These are phyloP conservation scores for Habroteleia sp. DNA, from an alignment of 2,888 invertebrate genomes.

Conservation along the genomic window DNA sequence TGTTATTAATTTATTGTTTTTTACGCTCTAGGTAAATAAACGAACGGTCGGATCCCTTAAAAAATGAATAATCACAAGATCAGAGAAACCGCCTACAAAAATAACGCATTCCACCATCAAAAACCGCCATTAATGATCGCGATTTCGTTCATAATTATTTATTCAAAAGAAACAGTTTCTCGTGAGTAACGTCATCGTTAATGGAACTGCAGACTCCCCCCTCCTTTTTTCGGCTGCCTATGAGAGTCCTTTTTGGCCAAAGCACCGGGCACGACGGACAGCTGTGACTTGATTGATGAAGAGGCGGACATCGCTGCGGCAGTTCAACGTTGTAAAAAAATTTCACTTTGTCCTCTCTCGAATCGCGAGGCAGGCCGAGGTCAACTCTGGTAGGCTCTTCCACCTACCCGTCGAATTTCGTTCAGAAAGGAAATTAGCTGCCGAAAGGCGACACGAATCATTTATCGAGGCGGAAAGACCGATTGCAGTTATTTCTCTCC, in stretches of 20 bases:
- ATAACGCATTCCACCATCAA: slow-evolving; percentile 22
- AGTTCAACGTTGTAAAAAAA: slow-evolving; percentile 51
- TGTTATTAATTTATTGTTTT: no score
- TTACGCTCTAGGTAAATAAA: not conserved
- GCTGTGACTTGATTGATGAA: slow-evolving; percentile 66
- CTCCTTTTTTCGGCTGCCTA: slow-evolving; percentile 54
- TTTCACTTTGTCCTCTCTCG: slow-evolving; percentile 58
- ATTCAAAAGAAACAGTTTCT: slow-evolving; percentile 57
- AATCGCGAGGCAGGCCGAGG: slow-evolving; percentile 54
- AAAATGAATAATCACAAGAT: slow-evolving; percentile 2
- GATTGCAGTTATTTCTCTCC: no score
- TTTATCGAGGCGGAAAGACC: slow-evolving; percentile 31
- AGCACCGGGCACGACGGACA: slow-evolving; percentile 60
- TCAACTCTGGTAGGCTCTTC: slow-evolving; percentile 38
- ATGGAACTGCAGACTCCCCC: slow-evolving; percentile 62
- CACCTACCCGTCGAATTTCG: slow-evolving; percentile 28
- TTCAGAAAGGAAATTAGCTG: slow-evolving; percentile 50
- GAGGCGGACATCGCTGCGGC: slow-evolving; percentile 61
- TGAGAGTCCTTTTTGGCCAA: slow-evolving; percentile 38
- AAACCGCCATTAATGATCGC: slow-evolving; percentile 50
- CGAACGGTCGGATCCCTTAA: not conserved
- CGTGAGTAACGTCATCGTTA: slow-evolving; percentile 57
- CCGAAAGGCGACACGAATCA: slow-evolving; percentile 57
- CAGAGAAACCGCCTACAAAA: slow-evolving; percentile 35
- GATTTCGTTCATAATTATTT: slow-evolving; percentile 57